These are phyloP conservation scores for Ploceus nigricollis DNA, from an alignment of 2,113 vertebrate species.

Conservation along the genomic window DNA sequence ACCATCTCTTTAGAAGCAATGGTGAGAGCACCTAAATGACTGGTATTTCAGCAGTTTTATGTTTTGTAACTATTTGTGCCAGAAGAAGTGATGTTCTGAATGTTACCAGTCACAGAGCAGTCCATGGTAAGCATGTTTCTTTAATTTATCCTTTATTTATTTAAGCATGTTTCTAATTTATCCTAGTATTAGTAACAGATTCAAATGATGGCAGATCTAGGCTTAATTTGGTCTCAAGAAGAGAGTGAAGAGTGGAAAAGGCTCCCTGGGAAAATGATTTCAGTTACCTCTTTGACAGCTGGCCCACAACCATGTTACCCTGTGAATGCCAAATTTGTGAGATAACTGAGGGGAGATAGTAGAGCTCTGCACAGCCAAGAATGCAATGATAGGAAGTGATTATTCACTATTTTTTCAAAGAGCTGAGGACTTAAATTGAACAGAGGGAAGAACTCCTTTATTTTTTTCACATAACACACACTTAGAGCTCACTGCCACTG, in stretches of 20 bases:
- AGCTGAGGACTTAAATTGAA: background rate
- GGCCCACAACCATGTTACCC: background rate
- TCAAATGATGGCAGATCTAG: background rate
- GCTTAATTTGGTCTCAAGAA: background rate
- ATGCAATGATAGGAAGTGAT: background rate
- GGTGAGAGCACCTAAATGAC: background rate
- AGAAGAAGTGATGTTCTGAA: background rate
- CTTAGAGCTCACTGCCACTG: background rate
- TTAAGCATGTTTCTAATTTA: background rate
- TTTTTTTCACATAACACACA: background rate
- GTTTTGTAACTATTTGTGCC: background rate
- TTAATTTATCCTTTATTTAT: background rate
- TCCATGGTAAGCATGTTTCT: background rate
- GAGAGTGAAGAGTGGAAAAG: background rate
- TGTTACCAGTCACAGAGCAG: background rate
- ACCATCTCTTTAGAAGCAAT: background rate
- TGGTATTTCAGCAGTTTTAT: background rate
- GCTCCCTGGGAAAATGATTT: background rate
- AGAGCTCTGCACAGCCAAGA: background rate
- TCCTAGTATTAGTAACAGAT: background rate
- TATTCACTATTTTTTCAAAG: background rate
- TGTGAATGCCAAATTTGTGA: slow-evolving; percentile 6
- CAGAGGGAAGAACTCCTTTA: background rate
- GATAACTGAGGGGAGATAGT: background rate
- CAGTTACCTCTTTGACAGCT: slow-evolving; percentile 21